Base-by-base conservation (phyloP, 2,797 vertebrate species). In the Toxotes lorentzi region DNA sequence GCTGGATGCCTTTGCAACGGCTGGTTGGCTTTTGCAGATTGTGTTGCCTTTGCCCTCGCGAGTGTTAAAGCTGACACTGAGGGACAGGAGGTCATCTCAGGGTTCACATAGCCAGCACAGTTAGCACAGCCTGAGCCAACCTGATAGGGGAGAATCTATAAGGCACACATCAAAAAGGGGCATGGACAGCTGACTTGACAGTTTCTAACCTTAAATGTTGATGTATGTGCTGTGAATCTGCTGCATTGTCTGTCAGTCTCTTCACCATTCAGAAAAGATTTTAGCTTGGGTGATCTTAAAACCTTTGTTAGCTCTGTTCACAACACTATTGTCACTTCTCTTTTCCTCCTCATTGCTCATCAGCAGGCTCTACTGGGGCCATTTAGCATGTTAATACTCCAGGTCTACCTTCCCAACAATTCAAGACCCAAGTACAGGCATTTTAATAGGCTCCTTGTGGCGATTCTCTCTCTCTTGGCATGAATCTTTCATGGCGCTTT, bases 401-500 rank as follows among this genome's bases (percentile, higher is more conserved):
- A 69, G 72, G 71, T 84, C 69, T 79, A 57, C 56, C 40, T 82
- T 68, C 34, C 50, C 34, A 77, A 87, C 76, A 70, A 79, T 87
- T 86, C 69, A 76, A 64, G 47, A 79, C 73, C 74, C 1, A n/a
- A 63, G 76, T 74, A 45, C 60, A 87, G 82, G 81, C 69, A 69
- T 78, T 91, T 91, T 92, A 93, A 90, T 83, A 62, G 74, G 80
- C 81, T 90, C 83, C 79, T 75, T 57, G 65, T 83, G 86, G 86
- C 41, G 57, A 74, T 85, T 88, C 48, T 70, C 63, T 68, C 56
- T 79, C 73, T 83, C 76, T 54, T 76, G 72, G 50, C 57, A 79
- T 91, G 82, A 92, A 91, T 93, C 82, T 92, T 93, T 92, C 65
- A 91, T 89, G 89, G 56, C 23, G 45, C 70, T 71, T 86, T 90